A percentile compares a stretch with the other conserved stretches of the same genome.
These are phyloP conservation scores for Epirrhoe alternata DNA, from an alignment of 2,888 invertebrate genomes.

Conservation along the genomic window DNA sequence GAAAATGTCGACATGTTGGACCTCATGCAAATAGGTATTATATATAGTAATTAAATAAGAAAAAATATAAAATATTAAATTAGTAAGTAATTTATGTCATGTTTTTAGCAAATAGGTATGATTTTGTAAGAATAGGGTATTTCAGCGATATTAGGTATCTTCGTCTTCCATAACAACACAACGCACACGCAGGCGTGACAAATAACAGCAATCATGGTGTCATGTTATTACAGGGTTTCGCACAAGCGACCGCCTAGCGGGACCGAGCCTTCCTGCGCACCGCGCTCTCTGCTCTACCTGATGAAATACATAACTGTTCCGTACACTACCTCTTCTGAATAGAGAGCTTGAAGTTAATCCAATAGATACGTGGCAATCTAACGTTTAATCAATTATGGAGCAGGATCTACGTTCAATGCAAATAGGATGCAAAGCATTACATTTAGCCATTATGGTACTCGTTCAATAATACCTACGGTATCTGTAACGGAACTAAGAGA, in stretches of 20 bases:
- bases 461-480: conserved; percentile 48
- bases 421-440: conserved; percentile 40
- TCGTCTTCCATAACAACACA: not conserved
- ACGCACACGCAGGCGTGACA: conserved; percentile 12
- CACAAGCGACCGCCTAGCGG: conserved; percentile 11
- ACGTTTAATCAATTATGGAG: not conserved
- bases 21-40: too few relatives aligned
- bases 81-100: too few relatives aligned
- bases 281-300: not conserved
- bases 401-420: conserved; percentile 15
- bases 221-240: conserved; percentile 5
- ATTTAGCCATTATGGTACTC: conserved; percentile 41
- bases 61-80: too few relatives aligned
- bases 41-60: too few relatives aligned
- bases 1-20: too few relatives aligned
- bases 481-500: conserved; percentile 48
- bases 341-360: not conserved
- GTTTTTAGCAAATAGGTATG: too few relatives aligned
- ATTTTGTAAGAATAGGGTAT: not conserved
- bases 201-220: conserved; percentile 18
- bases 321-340: not conserved
- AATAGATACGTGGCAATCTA: conserved; percentile 5
- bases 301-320: not conserved
- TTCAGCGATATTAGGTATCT: not conserved
- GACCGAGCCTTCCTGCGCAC: conserved; percentile 14